Evolutionary conservation across 1,140 invertebrate species (phyloP).

Genomic region (Drosophila nigromelanica): DNA sequence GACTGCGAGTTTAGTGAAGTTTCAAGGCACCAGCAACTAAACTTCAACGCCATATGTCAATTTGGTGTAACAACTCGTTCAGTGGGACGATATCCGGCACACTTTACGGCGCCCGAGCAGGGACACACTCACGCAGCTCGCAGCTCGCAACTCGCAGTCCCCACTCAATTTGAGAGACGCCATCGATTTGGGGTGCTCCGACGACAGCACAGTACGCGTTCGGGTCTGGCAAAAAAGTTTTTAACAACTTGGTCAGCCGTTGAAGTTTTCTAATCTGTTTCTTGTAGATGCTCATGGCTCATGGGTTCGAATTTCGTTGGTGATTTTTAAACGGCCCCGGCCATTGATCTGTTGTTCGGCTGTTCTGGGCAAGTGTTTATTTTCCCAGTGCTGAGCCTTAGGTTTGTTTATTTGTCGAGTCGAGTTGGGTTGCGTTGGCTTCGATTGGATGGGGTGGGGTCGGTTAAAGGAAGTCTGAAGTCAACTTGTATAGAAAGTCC

Average conservation of each 20-base stretch:
- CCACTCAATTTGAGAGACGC: conserved; percentile 53
- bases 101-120: conserved; percentile 11
- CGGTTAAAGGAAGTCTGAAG: not conserved
- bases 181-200: conserved; percentile 22
- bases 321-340: conserved; percentile 41
- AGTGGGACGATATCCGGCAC: conserved; percentile 34
- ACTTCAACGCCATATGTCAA: conserved; percentile 68
- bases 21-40: conserved; percentile 34
- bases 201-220: not conserved
- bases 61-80: conserved; percentile 64
- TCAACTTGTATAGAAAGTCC: conserved; percentile 67
- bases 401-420: conserved; percentile 46
- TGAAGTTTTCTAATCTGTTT: conserved; percentile 66
- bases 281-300: conserved; percentile 6
- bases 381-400: conserved; percentile 52
- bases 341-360: conserved; percentile 45
- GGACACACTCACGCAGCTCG: not conserved
- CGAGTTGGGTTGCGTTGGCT: not conserved
- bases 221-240: conserved; percentile 29
- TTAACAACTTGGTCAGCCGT: conserved; percentile 59
- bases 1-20: conserved; percentile 46
- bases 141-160: conserved; percentile 7
- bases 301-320: conserved; percentile 36
- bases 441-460: not conserved
- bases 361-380: conserved; percentile 49